These are phyloP conservation scores for Priocnemis perturbator DNA, from an alignment of 2,888 invertebrate species.

Conservation along the genomic window DNA sequence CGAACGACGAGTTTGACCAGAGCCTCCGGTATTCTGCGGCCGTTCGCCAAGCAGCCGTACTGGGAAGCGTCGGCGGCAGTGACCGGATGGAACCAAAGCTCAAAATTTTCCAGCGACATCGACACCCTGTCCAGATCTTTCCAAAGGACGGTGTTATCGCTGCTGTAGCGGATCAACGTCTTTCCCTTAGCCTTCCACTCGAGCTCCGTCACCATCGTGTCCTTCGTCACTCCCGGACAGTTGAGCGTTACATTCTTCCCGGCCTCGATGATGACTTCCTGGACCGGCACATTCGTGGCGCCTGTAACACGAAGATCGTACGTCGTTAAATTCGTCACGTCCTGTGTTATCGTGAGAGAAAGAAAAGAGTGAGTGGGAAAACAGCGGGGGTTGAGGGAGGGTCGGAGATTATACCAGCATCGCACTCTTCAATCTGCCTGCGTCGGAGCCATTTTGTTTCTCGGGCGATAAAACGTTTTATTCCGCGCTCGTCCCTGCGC, in stretches of 20 bases:
- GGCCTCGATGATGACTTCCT: conserved; percentile 80
- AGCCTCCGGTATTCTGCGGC: conserved; percentile 81
- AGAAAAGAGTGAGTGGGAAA: not conserved
- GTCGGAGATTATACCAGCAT: not conserved
- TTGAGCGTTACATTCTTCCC: conserved; percentile 81
- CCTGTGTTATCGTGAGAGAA: not conserved
- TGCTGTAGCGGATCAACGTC: conserved; percentile 77
- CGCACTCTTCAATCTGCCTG: conserved; percentile 29
- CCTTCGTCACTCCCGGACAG: conserved; percentile 83
- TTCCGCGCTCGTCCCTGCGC: not conserved
- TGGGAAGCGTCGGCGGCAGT: conserved; percentile 81
- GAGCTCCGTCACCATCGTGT: conserved; percentile 80
- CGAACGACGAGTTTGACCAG: conserved; percentile 82
- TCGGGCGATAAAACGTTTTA: conserved; percentile 31
- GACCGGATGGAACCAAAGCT: conserved; percentile 80
- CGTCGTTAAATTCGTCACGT: not conserved
- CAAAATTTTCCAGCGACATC: conserved; percentile 79
- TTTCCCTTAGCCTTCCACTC: conserved; percentile 79
- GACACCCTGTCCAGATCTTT: conserved; percentile 78
- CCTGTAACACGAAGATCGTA: conserved; percentile 75
- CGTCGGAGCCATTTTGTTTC: conserved; percentile 39
- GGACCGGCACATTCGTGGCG: conserved; percentile 78
- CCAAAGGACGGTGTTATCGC: conserved; percentile 77
- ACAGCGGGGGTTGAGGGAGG: not conserved
- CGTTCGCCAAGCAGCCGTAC: conserved; percentile 83